Evolutionary conservation across 2,888 invertebrate genomes (phyloP).

Genomic region (Boloria euphrosyne): DNA sequence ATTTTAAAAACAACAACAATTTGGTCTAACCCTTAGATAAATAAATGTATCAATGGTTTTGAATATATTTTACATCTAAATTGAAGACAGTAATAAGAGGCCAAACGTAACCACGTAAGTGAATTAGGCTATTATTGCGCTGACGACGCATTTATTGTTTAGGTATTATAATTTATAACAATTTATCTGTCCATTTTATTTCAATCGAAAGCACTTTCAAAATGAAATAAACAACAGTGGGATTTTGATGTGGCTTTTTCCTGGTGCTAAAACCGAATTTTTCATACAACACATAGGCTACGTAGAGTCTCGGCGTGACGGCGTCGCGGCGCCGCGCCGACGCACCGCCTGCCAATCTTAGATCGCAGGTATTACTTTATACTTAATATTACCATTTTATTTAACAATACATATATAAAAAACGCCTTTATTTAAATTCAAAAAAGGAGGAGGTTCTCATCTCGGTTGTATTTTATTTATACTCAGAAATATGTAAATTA

Average conservation of each 20-base stretch:
- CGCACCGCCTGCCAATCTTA: slow-evolving; percentile 40
- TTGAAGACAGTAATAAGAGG: no score
- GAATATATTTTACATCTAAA: no score
- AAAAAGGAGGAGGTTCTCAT: no score
- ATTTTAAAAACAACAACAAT: no score
- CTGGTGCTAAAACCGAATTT: slow-evolving; percentile 8
- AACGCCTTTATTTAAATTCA: no score
- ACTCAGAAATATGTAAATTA: no score
- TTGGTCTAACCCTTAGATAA: no score
- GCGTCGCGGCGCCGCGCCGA: slow-evolving; percentile 41
- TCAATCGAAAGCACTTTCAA: no score
- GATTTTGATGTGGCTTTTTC: slow-evolving; percentile 11
- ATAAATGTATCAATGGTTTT: no score
- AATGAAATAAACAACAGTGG: neutral
- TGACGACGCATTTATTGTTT: neutral
- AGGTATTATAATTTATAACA: neutral
- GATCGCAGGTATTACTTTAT: slow-evolving; percentile 22
- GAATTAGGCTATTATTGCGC: neutral
- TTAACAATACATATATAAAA: neutral
- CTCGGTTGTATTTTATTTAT: neutral
- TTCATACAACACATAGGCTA: slow-evolving; percentile 17
- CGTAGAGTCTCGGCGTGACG: slow-evolving; percentile 33
- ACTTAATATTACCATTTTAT: slow-evolving; percentile 9
- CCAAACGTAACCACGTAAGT: no score
- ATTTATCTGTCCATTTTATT: neutral